A percentile compares a stretch with the other conserved stretches of the same genome.
Conservation (phyloP, 2,888 invertebrate genomes). For the Drosophila flavopinicola region DNA sequence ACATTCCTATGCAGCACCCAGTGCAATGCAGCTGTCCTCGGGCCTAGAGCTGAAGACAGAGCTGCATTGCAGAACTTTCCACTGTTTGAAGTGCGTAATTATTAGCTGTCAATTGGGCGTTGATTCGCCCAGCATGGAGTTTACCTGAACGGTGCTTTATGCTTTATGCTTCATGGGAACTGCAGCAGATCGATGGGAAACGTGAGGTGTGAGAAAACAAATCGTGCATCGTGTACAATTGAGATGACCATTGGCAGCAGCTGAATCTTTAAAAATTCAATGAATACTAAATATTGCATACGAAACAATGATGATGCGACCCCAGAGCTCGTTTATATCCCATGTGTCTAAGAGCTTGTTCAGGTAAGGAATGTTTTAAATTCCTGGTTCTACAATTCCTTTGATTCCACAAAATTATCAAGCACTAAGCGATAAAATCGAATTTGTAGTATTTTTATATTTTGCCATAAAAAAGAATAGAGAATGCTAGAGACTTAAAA, state of each 20-base stretch:
- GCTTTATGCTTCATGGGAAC: conserved; percentile 32
- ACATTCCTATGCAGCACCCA: conserved; percentile 62
- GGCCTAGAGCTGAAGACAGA: neutral
- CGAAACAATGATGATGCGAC: neutral
- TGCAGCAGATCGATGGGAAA: conserved; percentile 1
- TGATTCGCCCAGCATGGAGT: conserved; percentile 60
- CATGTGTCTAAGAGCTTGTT: neutral
- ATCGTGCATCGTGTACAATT: conserved; percentile 7
- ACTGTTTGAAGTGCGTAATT: conserved; percentile 59
- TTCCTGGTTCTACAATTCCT: too few relatives aligned
- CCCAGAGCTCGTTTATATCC: neutral
- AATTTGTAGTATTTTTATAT: too few relatives aligned
- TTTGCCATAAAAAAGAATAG: too few relatives aligned
- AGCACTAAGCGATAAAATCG: too few relatives aligned
- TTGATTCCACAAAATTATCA: too few relatives aligned
- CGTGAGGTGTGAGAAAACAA: conserved; percentile 39
- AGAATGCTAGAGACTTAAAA: too few relatives aligned
- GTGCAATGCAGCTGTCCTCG: conserved; percentile 24
- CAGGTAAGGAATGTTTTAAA: neutral
- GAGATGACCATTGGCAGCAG: conserved; percentile 1
- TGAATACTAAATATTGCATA: neutral
- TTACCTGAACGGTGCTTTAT: conserved; percentile 41
- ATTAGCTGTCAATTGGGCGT: conserved; percentile 78
- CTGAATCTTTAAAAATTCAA: too few relatives aligned
- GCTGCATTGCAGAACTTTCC: conserved; percentile 25